Conservation (phyloP, 2,113 vertebrate species). For the Promerops cafer region DNA sequence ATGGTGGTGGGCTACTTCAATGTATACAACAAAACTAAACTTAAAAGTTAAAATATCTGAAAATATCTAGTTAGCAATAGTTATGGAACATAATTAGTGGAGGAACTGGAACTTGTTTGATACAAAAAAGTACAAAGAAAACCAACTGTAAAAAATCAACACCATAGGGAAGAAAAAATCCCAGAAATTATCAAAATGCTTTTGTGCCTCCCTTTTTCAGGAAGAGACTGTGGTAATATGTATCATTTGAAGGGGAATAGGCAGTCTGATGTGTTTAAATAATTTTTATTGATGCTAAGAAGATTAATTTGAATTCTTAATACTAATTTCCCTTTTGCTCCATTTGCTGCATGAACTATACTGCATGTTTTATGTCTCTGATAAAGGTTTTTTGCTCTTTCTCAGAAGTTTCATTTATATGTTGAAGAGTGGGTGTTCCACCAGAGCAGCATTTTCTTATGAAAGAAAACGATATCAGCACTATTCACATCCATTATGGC, state of each 20-base stretch:
- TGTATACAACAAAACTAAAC: neutral
- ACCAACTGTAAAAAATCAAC: neutral
- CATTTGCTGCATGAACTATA: neutral
- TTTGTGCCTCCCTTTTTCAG: neutral
- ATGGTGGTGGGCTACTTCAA: neutral
- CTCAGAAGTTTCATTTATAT: neutral
- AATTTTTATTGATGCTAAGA: neutral
- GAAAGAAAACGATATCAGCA: neutral
- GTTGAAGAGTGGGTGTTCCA: neutral
- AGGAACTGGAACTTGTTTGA: neutral
- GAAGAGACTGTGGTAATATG: neutral
- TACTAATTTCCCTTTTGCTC: neutral
- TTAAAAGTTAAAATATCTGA: neutral
- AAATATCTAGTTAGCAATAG: neutral
- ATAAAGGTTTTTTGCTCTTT: neutral
- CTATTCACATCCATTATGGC: neutral
- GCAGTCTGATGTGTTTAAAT: neutral
- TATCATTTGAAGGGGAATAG: neutral
- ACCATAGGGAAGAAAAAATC: neutral
- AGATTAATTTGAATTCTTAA: neutral
- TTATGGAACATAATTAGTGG: neutral
- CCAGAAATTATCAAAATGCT: neutral
- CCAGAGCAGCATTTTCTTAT: neutral
- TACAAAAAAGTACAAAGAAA: neutral
- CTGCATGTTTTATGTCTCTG: neutral